Evolutionary conservation across 2,113 vertebrate genomes (phyloP).

Genomic region (Podocnemis expansa): DNA sequence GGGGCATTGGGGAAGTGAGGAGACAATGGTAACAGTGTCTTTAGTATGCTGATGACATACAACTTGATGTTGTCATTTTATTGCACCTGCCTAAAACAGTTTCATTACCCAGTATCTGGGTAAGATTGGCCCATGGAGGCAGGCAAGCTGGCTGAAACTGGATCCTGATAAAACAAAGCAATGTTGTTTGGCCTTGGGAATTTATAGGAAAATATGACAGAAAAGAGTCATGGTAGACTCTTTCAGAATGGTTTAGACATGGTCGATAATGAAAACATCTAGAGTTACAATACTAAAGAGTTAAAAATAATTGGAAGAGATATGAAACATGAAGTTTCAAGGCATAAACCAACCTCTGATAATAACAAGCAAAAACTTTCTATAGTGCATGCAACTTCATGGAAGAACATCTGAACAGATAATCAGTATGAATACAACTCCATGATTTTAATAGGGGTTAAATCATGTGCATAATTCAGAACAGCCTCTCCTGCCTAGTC

Average conservation of each 20-base stretch:
- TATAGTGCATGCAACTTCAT: neutral
- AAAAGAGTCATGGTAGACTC: neutral
- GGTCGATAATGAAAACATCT: neutral
- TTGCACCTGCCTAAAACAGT: neutral
- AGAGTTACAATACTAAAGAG: neutral
- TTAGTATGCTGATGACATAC: neutral
- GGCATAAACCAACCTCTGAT: neutral
- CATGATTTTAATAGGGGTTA: neutral
- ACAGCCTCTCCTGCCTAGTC: neutral
- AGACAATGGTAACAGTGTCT: neutral
- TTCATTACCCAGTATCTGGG: neutral
- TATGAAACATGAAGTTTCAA: neutral
- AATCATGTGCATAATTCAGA: neutral
- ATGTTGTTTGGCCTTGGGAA: rapidly evolving
- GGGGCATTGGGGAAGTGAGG: neutral
- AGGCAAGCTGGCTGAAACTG: neutral
- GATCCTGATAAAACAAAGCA: neutral
- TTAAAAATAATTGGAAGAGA: neutral
- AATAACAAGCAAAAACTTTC: neutral
- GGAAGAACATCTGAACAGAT: neutral
- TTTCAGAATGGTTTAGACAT: neutral
- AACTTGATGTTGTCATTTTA: neutral
- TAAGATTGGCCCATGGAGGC: neutral
- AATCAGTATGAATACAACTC: neutral
- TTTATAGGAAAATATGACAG: neutral